These are phyloP conservation scores for Chloromyia formosa DNA, from an alignment of 2,888 invertebrate species.

Conservation along the genomic window DNA sequence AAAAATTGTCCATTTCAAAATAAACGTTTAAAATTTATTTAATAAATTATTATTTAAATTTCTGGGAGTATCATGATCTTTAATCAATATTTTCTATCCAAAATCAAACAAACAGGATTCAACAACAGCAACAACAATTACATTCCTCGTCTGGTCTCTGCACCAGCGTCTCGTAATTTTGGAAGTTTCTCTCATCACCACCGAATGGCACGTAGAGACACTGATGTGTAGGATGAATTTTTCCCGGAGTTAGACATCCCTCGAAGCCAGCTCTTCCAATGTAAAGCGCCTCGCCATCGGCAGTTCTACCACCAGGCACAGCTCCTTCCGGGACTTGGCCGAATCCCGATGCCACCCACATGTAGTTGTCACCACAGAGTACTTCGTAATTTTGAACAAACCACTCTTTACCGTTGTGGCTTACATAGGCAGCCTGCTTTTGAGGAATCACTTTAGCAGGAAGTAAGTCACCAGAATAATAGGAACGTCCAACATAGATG, in stretches of 20 bases:
- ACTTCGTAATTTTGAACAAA: slow-evolving; percentile 63
- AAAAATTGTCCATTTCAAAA: too few species aligned
- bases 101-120: too few species aligned
- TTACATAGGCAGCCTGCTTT: slow-evolving; percentile 65
- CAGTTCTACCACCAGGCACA: slow-evolving; percentile 64
- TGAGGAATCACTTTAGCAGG: slow-evolving; percentile 67
- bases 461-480: slow-evolving; percentile 64
- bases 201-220: slow-evolving; percentile 66
- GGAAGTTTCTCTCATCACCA: slow-evolving; percentile 60
- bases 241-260: slow-evolving; percentile 69
- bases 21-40: too few species aligned
- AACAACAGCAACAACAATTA: slow-evolving; percentile 24
- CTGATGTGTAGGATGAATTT: slow-evolving; percentile 68
- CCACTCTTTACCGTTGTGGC: slow-evolving; percentile 65
- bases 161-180: slow-evolving; percentile 61
- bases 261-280: slow-evolving; percentile 67
- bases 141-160: slow-evolving; percentile 1
- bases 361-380: slow-evolving; percentile 60
- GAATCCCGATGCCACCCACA: slow-evolving; percentile 61
- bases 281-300: slow-evolving; percentile 67
- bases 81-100: too few species aligned
- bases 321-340: slow-evolving; percentile 66
- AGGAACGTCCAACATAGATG: slow-evolving; percentile 54
- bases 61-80: too few species aligned
- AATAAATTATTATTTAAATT: too few species aligned